Base-by-base conservation (phyloP, 2,888 invertebrate genomes). In the Zele albiditarsus region DNA sequence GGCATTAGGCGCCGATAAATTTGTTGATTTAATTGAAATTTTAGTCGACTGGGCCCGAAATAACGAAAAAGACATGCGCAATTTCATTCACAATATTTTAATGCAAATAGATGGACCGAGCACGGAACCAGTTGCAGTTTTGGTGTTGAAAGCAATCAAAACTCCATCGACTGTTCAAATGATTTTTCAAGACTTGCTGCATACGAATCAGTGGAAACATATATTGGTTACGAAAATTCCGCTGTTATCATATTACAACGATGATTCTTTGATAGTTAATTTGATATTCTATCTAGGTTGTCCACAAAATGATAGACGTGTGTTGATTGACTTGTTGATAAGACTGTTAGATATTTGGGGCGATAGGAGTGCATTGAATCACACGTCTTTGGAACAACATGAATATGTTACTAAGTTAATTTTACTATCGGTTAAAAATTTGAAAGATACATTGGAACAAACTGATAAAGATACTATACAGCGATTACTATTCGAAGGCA, bases 331-430 rank as follows among this genome's bases (percentile, higher is more conserved):
- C 27, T 84, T 94, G 42, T 85, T 92, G 1, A 77, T 91, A 0
- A 91, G 93, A 79, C 83, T 95, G 42, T 82, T 93, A 2, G 90
- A 90, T 0, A 90, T 93, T 16, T 96, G 96, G 96, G 90, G 93
- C 0, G 93, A 94, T 81, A 92, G 93, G 27, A 92, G 91, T 69
- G 90, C 93, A 0, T 86, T 93, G 12, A 92, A 92, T 69, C 92
- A 93, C 20, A 91, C 93, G 0, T 92, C 93, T 74, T 87, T 93
- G 10, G 92, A 93, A 49, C 95, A 95, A 80, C 95, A 95, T 82
- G 89, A 94, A 79, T 94, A 93, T 79, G 90, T 95, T 3, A 93
- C 94, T 0, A 93, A 94, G 85, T 83, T 94, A 31, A 90, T 96
- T 0, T 87, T 95, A 16, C 82, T 93, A 20, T 89, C 92, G 0